A percentile compares a stretch with the other conserved stretches of the same genome.
Evolutionary conservation across 2,888 invertebrate genomes (phyloP).

Genomic region (Allolobophora icterica): DNA sequence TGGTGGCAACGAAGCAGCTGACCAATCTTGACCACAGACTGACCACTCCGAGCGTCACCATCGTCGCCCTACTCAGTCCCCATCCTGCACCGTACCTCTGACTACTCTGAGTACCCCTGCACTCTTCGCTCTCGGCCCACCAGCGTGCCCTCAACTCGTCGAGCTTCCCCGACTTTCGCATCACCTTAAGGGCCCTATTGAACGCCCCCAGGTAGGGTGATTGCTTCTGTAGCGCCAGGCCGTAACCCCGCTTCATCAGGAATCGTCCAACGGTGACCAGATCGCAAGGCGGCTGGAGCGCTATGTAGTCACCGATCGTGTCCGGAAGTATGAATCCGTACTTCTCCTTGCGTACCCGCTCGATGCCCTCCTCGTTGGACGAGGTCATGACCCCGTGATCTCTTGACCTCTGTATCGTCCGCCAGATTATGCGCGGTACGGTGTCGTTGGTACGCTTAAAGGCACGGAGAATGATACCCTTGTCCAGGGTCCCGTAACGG

Average conservation of each 20-base stretch:
- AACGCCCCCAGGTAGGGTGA: conserved; percentile 45
- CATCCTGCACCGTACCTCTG: not conserved
- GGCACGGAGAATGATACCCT: conserved; percentile 27
- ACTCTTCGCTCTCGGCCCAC: conserved; percentile 26
- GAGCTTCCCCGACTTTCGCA: conserved; percentile 50
- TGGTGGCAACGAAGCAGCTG: not conserved
- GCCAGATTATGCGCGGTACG: not conserved
- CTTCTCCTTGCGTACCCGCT: conserved; percentile 41
- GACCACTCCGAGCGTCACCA: not conserved
- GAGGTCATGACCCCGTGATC: conserved; percentile 35
- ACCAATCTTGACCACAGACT: not conserved
- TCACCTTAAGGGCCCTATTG: conserved; percentile 47
- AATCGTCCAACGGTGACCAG: conserved; percentile 44
- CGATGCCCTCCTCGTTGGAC: conserved; percentile 45
- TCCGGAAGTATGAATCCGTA: conserved; percentile 46
- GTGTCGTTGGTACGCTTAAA: conserved; percentile 30
- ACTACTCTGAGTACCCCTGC: not conserved
- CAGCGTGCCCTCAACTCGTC: conserved; percentile 40
- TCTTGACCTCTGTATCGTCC: conserved; percentile 36
- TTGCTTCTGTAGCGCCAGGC: conserved; percentile 49
- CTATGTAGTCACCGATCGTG: conserved; percentile 44
- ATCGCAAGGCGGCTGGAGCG: conserved; percentile 42
- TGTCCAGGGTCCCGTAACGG: conserved; percentile 30
- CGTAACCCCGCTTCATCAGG: conserved; percentile 43
- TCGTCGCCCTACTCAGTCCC: not conserved